phyloP scores from a whole-genome alignment of 2,113 vertebrate genomes.

The Zosterops japonicus region DNA sequence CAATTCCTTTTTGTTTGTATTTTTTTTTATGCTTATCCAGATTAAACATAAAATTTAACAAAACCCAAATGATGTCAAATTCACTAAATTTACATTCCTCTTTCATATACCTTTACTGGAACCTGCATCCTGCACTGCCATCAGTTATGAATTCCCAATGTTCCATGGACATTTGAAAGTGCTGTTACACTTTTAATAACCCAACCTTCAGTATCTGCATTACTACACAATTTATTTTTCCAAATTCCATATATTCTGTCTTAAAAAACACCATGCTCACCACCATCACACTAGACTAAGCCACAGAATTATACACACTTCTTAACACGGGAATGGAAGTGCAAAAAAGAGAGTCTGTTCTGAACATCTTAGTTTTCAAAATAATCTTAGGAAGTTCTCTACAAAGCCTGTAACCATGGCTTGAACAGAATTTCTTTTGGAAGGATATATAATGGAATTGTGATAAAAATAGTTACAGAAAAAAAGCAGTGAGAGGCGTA shows the following conservation, averaged over 20 bases:
- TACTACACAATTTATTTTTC: background rate
- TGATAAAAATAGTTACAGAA: slow-evolving; percentile 13
- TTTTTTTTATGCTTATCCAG: background rate
- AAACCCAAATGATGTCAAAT: background rate
- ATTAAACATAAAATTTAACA: background rate
- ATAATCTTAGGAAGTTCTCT: background rate
- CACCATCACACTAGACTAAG: background rate
- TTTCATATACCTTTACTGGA: background rate
- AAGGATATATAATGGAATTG: background rate
- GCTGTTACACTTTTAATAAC: background rate
- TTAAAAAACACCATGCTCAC: background rate
- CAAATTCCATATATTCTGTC: background rate
- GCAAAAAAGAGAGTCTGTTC: background rate
- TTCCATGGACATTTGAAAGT: background rate
- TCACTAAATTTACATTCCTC: background rate
- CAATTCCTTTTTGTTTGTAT: background rate
- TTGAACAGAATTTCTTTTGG: background rate
- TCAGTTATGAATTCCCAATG: background rate
- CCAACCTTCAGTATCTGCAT: background rate
- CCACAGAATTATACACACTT: background rate
- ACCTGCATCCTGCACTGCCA: background rate
- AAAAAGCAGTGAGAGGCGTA: background rate
- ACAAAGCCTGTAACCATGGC: background rate
- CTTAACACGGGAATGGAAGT: background rate
- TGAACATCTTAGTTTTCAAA: background rate